Evolutionary conservation across 2,113 vertebrate species (phyloP).

Genomic region (Turnix velox): DNA sequence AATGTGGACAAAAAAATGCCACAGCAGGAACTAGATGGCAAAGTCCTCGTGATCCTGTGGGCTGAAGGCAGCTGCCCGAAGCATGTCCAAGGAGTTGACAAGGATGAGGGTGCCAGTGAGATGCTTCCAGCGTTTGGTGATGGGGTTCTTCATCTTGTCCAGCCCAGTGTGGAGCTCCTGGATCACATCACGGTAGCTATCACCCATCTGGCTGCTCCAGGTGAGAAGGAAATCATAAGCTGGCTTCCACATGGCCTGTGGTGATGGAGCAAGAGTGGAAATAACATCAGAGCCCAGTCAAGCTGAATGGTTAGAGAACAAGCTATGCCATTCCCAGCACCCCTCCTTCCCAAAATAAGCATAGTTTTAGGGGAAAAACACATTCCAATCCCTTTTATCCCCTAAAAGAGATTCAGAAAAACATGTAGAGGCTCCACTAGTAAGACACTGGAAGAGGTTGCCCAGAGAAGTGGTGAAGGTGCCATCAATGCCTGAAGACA

Average conservation of each 20-base stretch:
- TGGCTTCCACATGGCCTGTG: slow-evolving; percentile 97
- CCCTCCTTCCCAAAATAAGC: neutral
- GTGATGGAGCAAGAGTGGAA: neutral
- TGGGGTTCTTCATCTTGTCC: slow-evolving; percentile 95
- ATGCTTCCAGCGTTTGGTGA: slow-evolving; percentile 97
- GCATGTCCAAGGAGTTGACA: slow-evolving; percentile 89
- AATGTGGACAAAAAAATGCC: neutral
- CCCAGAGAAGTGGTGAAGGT: too few relatives aligned
- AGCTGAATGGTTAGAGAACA: neutral
- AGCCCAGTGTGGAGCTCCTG: slow-evolving; percentile 93
- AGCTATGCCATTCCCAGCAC: neutral
- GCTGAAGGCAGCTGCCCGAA: slow-evolving; percentile 91
- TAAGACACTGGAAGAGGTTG: too few relatives aligned
- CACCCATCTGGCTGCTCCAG: slow-evolving; percentile 94
- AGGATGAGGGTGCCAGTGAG: slow-evolving; percentile 94
- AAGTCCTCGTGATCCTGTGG: slow-evolving; percentile 82
- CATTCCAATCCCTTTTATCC: neutral
- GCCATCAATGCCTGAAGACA: too few relatives aligned
- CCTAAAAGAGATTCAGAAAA: neutral
- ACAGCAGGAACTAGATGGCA: slow-evolving; percentile 71
- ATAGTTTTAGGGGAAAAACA: fast-evolving
- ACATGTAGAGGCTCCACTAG: too few relatives aligned
- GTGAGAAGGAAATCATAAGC: slow-evolving; percentile 95
- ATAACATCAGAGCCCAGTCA: neutral
- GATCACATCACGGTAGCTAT: slow-evolving; percentile 95